Evolutionary conservation across 2,797 vertebrate genomes (phyloP), one percentile per base, ranked within the genome.

Genomic region (Bufotes viridis): DNA sequence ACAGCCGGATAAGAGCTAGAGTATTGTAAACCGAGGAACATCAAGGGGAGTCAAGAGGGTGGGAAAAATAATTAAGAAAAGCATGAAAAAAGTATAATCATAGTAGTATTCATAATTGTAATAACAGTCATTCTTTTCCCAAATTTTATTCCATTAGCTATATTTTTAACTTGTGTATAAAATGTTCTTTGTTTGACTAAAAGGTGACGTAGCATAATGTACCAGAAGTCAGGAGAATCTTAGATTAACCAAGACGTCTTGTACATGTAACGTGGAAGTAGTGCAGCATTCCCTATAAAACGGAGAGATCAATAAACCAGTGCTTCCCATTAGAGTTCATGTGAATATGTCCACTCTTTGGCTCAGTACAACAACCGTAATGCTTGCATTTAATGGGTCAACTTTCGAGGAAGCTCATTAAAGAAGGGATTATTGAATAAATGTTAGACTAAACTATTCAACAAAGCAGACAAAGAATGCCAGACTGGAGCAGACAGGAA

Each of bases 361-460:
- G 24, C 72, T 67, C 55, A 29, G 76, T 49, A 55, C 53, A 65
- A 26, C 24, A 60, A 60, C 26, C 57, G 42, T 49, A 72, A 74
- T 84, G 53, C 57, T 78, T 72, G 72, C 26, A 70, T 57, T 79
- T 88, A 88, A 79, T 81, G n/a, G 82, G 87, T 85, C 67, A 85
- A 70, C 82, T 84, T 88, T 84, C 65, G 58, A 88, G 87, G 82
- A 85, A 88, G 87, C 82, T 85, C 82, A 85, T 88, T 88, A 88
- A 85, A 81, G 49, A 88, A 85, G 51, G 76, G 87, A 88, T 88
- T 81, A 85, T 84, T 85, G 87, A 85, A 88, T 88, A 85, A 85
- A 88, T 88, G 82, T 85, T 88, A 88, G 87, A 85, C 82, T 85
- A 81, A 88, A 88, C 87, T 88, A 81, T 85, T 85, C 78, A 81